Base-by-base conservation (phyloP, 1,140 invertebrate genomes). In the Lepidurus arcticus region DNA sequence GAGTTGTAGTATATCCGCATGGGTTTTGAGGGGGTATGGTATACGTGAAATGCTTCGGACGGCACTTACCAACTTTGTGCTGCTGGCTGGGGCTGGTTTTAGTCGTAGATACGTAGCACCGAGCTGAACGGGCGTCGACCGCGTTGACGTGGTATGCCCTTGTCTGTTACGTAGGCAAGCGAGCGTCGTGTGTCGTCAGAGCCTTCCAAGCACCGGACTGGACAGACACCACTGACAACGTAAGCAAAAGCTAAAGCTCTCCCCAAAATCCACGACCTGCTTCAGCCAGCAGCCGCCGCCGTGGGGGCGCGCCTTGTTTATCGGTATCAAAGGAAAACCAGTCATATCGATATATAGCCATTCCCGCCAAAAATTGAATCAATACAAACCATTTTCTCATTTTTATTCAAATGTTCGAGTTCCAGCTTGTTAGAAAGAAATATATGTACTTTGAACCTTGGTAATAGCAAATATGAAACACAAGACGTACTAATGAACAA, bases 61-160 rank as follows among this genome's bases (percentile, higher is more conserved):
- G 53, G 53, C 53, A 65, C 53, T 65, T 65, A 65, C 53, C 53
- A 65, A 65, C 53, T 65, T 65, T 65, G 53, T 65, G 53, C 53
- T 65, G 53, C 53, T 65, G 53, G n/a, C 53, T 65, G 53, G 47
- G 53, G 53, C 53, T 65, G 53, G 53, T 65, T 65, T 65, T 65
- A 21, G 13, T 65, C 21, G 53, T 65, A 65, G 53, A 65, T 65
- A 65, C 53, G 53, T 65, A 65, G 53, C 53, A 65, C 53, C 53
- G 53, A 65, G 53, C 53, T n/a, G 53, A 65, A 65, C 53, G 53
- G 53, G 53, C 53, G 53, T 65, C 53, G 53, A 65, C 53, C 53
- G 53, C 53, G 53, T 65, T 65, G 53, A 65, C 53, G 53, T 65
- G 53, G 53, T 65, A 65, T 65, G 53, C 53, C n/a, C 53, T 65